phyloP scores from a whole-genome alignment of 2,113 vertebrate genomes.

The Seriola aureovittata region DNA sequence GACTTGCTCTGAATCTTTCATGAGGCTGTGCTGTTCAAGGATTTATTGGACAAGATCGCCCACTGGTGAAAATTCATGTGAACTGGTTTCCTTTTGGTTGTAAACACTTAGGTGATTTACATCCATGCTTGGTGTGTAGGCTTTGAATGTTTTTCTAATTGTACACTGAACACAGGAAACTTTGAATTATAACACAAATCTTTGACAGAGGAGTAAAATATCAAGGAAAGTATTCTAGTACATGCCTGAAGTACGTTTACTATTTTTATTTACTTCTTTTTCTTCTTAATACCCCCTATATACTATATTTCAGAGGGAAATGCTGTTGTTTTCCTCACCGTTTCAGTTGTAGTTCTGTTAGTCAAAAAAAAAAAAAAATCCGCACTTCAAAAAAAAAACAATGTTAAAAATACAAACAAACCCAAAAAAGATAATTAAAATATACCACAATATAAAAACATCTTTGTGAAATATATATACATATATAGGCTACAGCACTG shows the following conservation, averaged over 20 bases:
- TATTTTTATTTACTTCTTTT: background rate
- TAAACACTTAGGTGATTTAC: background rate
- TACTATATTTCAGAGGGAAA: background rate
- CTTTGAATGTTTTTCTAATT: too few species aligned
- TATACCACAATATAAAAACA: too few species aligned
- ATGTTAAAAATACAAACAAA: too few species aligned
- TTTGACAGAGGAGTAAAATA: background rate
- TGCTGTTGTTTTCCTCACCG: background rate
- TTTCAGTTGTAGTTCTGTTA: background rate
- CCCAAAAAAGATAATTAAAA: too few species aligned
- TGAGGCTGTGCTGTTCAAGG: background rate
- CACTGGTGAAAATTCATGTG: conserved; percentile 35
- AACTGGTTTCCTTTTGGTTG: background rate
- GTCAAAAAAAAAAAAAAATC: too few species aligned
- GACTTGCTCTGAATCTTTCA: background rate
- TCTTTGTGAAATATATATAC: too few species aligned
- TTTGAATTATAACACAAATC: background rate
- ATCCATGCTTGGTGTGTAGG: background rate
- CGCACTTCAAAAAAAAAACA: too few species aligned
- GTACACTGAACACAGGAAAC: background rate
- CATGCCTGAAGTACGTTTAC: background rate
- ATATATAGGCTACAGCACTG: too few species aligned
- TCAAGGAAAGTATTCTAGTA: background rate
- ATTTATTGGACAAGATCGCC: conserved; percentile 54
- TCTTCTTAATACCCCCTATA: background rate